phyloP scores from a whole-genome alignment of 2,113 vertebrate genomes.

The Atherinomorus stipes region DNA sequence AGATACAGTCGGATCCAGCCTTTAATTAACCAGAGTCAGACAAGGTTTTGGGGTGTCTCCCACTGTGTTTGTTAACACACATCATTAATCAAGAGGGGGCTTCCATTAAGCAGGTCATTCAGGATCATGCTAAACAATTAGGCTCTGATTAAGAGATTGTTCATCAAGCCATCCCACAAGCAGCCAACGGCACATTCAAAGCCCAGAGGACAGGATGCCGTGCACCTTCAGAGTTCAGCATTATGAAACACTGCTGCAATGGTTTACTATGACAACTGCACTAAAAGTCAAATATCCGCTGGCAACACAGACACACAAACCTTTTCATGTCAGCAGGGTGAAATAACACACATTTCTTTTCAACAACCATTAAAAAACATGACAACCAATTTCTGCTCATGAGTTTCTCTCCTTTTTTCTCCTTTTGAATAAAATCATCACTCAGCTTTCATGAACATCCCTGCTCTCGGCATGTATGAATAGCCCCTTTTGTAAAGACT shows the following conservation, averaged over 20 bases:
- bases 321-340: slow-evolving; percentile 29
- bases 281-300: slow-evolving; percentile 29
- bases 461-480: slow-evolving; percentile 55
- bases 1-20: slow-evolving; percentile 24
- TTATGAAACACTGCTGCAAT: slow-evolving; percentile 20
- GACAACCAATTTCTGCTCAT: slow-evolving; percentile 46
- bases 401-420: slow-evolving; percentile 27
- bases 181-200: slow-evolving; percentile 49
- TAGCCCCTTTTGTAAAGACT: slow-evolving; percentile 59
- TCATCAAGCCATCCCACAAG: slow-evolving; percentile 69
- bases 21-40: slow-evolving; percentile 78
- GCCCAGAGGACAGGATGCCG: slow-evolving; percentile 31
- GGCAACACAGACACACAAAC: slow-evolving; percentile 18
- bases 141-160: slow-evolving; percentile 84
- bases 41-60: slow-evolving; percentile 76
- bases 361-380: slow-evolving; percentile 49
- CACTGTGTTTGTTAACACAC: slow-evolving; percentile 80
- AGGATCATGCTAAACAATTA: slow-evolving; percentile 84
- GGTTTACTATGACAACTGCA: slow-evolving; percentile 18
- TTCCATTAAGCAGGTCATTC: slow-evolving; percentile 82
- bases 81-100: slow-evolving; percentile 82
- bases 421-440: slow-evolving; percentile 51
- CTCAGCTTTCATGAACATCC: slow-evolving; percentile 49
- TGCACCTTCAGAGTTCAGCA: slow-evolving; percentile 15
- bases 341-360: slow-evolving; percentile 44